Base-by-base conservation (phyloP, 2,888 invertebrate species). In the Drosophila peninsularis region DNA sequence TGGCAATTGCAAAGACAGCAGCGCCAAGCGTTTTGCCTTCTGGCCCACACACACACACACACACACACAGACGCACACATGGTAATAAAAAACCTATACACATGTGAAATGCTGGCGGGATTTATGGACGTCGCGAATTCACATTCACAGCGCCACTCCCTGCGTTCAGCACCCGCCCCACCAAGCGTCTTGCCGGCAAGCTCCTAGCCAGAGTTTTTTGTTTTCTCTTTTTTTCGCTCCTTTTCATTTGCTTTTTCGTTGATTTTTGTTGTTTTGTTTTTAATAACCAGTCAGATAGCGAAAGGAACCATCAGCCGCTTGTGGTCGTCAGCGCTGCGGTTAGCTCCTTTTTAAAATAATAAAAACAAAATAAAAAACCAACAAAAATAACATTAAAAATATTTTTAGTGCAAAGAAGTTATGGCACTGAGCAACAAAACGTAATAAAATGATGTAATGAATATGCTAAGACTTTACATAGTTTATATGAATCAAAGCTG, bases 21-120 rank as follows among this genome's bases (percentile, higher is more conserved):
- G 56, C 64, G 66, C 57, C 61, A 71, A 72, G 62, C 76, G 72
- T 53, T 65, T 66, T 72, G 73, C 65, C 72, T 63, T 67, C 52
- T 44, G 27, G 62, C 58, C 24, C 41, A 34, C 21, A 62, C 49
- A 68, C 53, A n/a, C n/a, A n/a, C n/a, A n/a, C n/a, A n/a, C n/a
- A n/a, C n/a, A n/a, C n/a, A 44, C 21, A 62, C 49, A 74, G 47
- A 55, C 37, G 56, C 61, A 78, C 61, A 64, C 53, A 42, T 34
- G 79, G 88, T 76, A 88, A 85, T 82, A 82, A 77, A 84, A 85
- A 84, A 88, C 80, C 66, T 73, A 85, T 80, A 89, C 89, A 89
- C 85, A 83, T 83, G 78, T 83, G 83, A 87, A 84, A 86, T 81
- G 67, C 75, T 71, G 44, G 81, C 78, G 72, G 84, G 83, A 83